These are phyloP conservation scores for Andrena trimmerana DNA, from an alignment of 2,888 invertebrate genomes.

Conservation along the genomic window DNA sequence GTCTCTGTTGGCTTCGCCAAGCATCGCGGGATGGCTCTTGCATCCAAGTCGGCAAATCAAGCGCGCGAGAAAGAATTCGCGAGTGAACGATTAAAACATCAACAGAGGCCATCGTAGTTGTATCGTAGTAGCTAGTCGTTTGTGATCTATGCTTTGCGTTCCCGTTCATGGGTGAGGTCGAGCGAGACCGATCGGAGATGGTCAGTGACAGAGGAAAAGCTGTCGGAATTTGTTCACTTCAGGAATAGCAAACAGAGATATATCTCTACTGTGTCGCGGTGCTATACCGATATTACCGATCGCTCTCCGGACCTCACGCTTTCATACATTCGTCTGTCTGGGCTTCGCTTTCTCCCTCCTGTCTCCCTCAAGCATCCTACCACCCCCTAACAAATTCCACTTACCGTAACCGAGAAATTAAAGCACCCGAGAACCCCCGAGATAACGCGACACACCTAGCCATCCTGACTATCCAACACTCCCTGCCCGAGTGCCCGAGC, in stretches of 20 bases:
- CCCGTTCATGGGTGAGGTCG: slow-evolving; percentile 73
- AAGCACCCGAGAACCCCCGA: too few relatives aligned
- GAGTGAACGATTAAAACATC: slow-evolving; percentile 30
- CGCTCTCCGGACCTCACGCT: slow-evolving; percentile 75
- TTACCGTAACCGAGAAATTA: too few relatives aligned
- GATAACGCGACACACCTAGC: too few relatives aligned
- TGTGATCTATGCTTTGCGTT: slow-evolving; percentile 79
- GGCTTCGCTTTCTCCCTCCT: slow-evolving; percentile 71
- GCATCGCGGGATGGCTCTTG: not conserved
- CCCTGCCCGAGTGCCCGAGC: not conserved
- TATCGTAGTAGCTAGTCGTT: slow-evolving; percentile 77
- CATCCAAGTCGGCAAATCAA: not conserved
- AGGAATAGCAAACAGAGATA: not conserved
- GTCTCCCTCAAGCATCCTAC: not conserved
- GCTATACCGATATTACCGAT: slow-evolving; percentile 67
- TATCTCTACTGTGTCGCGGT: not conserved
- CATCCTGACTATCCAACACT: too few relatives aligned
- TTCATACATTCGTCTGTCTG: slow-evolving; percentile 75
- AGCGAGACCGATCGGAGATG: slow-evolving; percentile 74
- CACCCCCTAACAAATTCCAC: not conserved
- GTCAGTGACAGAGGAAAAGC: slow-evolving; percentile 45
- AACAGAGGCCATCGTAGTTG: slow-evolving; percentile 64
- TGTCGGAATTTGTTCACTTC: not conserved
- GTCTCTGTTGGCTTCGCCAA: slow-evolving; percentile 45
- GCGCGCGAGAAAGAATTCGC: slow-evolving; percentile 7